Evolutionary conservation across 1,140 invertebrate genomes (phyloP).

Genomic region (Archegozetes longisetosus): DNA sequence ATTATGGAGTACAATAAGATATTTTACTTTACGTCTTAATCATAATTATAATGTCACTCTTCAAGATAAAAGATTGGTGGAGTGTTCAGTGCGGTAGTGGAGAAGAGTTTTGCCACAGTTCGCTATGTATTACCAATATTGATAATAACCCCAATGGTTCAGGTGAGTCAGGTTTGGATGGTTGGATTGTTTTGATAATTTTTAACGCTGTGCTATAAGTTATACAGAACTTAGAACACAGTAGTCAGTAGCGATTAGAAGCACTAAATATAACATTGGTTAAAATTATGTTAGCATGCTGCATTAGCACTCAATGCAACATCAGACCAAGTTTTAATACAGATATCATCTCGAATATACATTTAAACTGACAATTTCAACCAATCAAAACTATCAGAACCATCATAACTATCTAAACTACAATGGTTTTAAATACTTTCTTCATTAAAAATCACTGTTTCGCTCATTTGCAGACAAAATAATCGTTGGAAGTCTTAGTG

Average conservation of each 20-base stretch:
- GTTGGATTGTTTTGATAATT: background rate
- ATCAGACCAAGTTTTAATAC: no score
- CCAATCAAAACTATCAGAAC: no score
- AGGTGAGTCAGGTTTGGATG: constrained; percentile 23
- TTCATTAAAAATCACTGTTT: constrained; percentile 15
- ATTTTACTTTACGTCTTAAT: no score
- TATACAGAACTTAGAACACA: no score
- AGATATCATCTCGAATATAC: no score
- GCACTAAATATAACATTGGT: no score
- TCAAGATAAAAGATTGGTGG: constrained; percentile 63
- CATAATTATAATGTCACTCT: constrained; percentile 50
- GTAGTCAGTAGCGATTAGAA: no score
- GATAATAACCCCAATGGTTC: constrained; percentile 36
- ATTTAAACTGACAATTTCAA: background rate
- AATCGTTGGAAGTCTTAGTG: constrained; percentile 49
- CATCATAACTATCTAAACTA: no score
- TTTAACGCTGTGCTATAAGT: no score
- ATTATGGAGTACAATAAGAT: no score
- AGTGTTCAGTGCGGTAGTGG: constrained; percentile 41
- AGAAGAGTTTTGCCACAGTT: constrained; percentile 44
- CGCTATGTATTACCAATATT: constrained; percentile 43
- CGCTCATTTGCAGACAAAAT: constrained; percentile 38
- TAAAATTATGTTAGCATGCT: no score
- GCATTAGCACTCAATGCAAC: no score
- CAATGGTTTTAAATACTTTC: background rate